Conservation (phyloP, 1,140 invertebrate species). For the Aphaenogaster ashmeadi region DNA sequence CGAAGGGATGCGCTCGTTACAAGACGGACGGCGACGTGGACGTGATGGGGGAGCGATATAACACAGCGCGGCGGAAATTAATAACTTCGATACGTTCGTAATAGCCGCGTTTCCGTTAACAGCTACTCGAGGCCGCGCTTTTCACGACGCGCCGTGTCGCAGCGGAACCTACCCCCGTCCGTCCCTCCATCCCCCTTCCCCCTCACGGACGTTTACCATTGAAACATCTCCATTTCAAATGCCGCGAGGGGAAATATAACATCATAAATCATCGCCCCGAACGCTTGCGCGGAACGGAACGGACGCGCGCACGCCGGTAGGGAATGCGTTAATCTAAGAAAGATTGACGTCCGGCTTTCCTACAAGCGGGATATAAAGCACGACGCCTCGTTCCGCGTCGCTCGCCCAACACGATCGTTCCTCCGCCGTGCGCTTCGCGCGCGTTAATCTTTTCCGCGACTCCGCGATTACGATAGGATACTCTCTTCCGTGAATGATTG, state of each 20-base stretch:
- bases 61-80: slow-evolving; percentile 41
- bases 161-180: not conserved
- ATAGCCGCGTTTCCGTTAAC: slow-evolving; percentile 36
- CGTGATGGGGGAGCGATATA: not conserved
- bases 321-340: slow-evolving; percentile 64
- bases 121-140: slow-evolving; percentile 54
- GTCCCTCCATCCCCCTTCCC: not conserved
- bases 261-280: slow-evolving; percentile 63
- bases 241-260: slow-evolving; percentile 49
- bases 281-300: not conserved
- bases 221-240: slow-evolving; percentile 70
- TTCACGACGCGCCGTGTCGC: slow-evolving; percentile 46
- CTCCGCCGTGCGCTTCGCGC: slow-evolving; percentile 8
- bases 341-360: slow-evolving; percentile 59
- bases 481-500: slow-evolving; percentile 16
- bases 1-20: slow-evolving; percentile 4
- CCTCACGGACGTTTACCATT: slow-evolving; percentile 22
- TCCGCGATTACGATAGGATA: not conserved
- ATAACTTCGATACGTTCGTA: slow-evolving; percentile 46
- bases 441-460: slow-evolving; percentile 13
- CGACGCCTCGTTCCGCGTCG: slow-evolving; percentile 20
- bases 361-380: slow-evolving; percentile 32
- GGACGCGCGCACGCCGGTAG: not conserved
- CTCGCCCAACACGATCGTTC: not conserved
- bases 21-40: slow-evolving; percentile 17